These are phyloP conservation scores for Astur gentilis DNA, from an alignment of 2,113 vertebrate genomes.

Conservation along the genomic window DNA sequence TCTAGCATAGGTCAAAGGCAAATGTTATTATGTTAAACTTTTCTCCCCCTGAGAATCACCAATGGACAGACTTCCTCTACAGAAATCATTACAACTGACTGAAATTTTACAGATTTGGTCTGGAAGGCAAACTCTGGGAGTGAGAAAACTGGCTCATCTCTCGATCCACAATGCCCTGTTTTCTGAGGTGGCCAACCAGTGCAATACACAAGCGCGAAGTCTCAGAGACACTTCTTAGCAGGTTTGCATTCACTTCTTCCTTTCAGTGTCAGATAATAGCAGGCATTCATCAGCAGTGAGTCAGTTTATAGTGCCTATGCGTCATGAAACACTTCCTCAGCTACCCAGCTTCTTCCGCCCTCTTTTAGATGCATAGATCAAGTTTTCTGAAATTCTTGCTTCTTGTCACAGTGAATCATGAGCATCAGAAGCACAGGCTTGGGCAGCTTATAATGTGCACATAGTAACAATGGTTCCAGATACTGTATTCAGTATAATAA, in stretches of 20 bases:
- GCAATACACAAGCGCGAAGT: background rate
- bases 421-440: background rate
- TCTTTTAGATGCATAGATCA: background rate
- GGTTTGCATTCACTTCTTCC: background rate
- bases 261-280: background rate
- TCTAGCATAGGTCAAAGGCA: background rate
- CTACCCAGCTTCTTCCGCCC: background rate
- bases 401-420: background rate
- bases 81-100: background rate
- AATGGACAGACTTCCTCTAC: background rate
- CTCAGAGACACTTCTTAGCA: background rate
- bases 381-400: background rate
- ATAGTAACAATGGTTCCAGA: background rate
- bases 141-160: background rate
- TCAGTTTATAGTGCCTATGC: background rate
- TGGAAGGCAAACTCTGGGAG: background rate
- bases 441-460: background rate
- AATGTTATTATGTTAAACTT: background rate
- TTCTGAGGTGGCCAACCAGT: background rate
- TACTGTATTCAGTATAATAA: background rate
- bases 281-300: background rate
- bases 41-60: background rate
- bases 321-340: background rate
- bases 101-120: background rate
- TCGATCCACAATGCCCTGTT: background rate